Percentiles rank a stretch among this genome's conserved stretches.
Evolutionary conservation across 2,888 invertebrate species (phyloP).

Genomic region (Hymenopus coronatus): DNA sequence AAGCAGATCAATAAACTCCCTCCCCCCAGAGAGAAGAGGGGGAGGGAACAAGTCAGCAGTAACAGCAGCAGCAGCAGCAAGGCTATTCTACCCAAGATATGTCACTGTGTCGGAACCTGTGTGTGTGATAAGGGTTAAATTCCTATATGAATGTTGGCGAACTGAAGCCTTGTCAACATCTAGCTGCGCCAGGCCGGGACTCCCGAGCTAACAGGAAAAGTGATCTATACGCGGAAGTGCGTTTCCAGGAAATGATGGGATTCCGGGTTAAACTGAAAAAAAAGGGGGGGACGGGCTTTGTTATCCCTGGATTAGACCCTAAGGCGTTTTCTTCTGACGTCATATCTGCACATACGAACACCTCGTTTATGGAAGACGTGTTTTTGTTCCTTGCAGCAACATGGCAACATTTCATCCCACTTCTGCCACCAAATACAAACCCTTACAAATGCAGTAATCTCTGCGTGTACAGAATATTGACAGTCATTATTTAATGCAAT

Average conservation of each 20-base stretch:
- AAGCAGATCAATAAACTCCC: conserved; percentile 23
- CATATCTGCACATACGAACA: neutral
- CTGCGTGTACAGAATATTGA: too few species aligned
- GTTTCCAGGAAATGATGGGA: neutral
- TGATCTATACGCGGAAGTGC: neutral
- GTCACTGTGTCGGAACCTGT: conserved; percentile 33
- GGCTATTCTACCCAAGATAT: conserved; percentile 17
- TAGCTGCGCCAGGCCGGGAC: neutral
- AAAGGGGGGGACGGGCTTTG: neutral
- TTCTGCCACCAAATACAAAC: neutral
- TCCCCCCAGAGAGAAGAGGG: conserved; percentile 7
- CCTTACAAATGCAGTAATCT: too few species aligned
- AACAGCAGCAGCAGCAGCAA: neutral
- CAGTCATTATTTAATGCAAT: too few species aligned
- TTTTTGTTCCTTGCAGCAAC: neutral
- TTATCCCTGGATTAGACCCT: neutral
- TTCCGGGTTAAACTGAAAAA: neutral
- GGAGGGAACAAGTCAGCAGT: conserved; percentile 9
- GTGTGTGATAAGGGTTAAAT: conserved; percentile 52
- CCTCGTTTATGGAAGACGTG: neutral
- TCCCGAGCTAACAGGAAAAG: neutral
- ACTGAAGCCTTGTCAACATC: conserved; percentile 41
- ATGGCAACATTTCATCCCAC: neutral
- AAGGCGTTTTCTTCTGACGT: neutral
- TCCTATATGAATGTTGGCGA: conserved; percentile 45